phyloP scores from a whole-genome alignment of 1,140 invertebrate species.

The Drosophila virilis region DNA sequence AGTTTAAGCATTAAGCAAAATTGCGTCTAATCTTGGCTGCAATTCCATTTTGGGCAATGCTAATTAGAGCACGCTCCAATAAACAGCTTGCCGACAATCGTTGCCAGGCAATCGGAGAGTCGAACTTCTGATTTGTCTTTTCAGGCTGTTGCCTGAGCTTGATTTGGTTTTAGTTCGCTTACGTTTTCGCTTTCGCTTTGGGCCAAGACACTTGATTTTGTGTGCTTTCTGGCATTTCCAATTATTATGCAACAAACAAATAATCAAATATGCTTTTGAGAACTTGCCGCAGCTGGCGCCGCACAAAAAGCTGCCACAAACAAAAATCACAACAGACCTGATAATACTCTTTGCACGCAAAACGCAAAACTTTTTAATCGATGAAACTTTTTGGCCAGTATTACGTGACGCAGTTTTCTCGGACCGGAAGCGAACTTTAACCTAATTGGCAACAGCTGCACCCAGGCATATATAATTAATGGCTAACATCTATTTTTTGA shows the following conservation, averaged over 20 bases:
- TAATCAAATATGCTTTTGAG: slow-evolving; percentile 55
- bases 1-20: slow-evolving; percentile 78
- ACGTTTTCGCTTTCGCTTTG: neutral
- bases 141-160: neutral
- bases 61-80: slow-evolving; percentile 77
- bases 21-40: slow-evolving; percentile 58
- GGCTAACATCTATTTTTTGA: slow-evolving; percentile 11
- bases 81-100: slow-evolving; percentile 55
- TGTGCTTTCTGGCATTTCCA: slow-evolving; percentile 53
- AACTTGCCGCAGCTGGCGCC: slow-evolving; percentile 63
- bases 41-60: slow-evolving; percentile 58
- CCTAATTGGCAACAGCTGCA: slow-evolving; percentile 67
- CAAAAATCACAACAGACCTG: slow-evolving; percentile 31
- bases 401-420: slow-evolving; percentile 57
- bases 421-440: slow-evolving; percentile 47
- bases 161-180: neutral
- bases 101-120: slow-evolving; percentile 47
- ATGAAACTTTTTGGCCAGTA: slow-evolving; percentile 63
- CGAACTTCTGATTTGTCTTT: neutral
- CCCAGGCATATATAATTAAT: slow-evolving; percentile 41
- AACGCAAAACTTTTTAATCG: slow-evolving; percentile 74
- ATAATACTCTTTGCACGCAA: slow-evolving; percentile 61
- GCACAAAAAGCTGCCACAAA: slow-evolving; percentile 8
- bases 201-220: slow-evolving; percentile 19
- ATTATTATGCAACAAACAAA: slow-evolving; percentile 72